These are phyloP conservation scores for Eucera pruinosa DNA, from an alignment of 2,888 invertebrate genomes.

Conservation along the genomic window DNA sequence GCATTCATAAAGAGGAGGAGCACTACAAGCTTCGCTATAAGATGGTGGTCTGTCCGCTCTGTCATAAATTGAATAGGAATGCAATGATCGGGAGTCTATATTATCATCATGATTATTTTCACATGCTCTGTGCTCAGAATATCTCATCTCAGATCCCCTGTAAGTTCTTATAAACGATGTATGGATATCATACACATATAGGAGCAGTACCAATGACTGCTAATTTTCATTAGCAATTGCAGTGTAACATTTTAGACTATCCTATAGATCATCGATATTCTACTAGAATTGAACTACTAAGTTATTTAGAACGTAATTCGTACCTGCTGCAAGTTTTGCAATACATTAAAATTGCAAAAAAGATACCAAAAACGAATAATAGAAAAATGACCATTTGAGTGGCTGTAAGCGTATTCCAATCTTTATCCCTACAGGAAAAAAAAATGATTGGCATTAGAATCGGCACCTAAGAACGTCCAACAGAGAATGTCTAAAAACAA, in stretches of 20 bases:
- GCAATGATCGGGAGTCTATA: neutral
- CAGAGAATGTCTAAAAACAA: neutral
- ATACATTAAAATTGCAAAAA: constrained; percentile 63
- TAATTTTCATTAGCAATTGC: neutral
- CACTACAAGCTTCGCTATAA: constrained; percentile 74
- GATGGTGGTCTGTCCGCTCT: constrained; percentile 77
- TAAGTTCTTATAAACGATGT: constrained; percentile 8
- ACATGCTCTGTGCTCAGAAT: neutral
- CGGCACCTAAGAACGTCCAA: neutral
- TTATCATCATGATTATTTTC: neutral
- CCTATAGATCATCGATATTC: neutral
- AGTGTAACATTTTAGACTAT: neutral
- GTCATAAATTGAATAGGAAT: constrained; percentile 5
- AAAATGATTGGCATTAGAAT: neutral
- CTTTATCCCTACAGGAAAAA: constrained; percentile 55
- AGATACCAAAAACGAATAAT: constrained; percentile 59
- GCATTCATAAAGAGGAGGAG: constrained; percentile 74
- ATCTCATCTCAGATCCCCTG: constrained; percentile 5
- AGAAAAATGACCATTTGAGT: constrained; percentile 65
- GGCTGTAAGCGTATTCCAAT: constrained; percentile 48
- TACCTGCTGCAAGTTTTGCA: constrained; percentile 69
- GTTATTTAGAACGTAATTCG: neutral
- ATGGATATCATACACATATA: neutral
- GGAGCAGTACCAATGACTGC: neutral
- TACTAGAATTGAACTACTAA: neutral